Evolutionary conservation across 2,113 vertebrate genomes (phyloP).

Genomic region (Probosciger aterrimus): DNA sequence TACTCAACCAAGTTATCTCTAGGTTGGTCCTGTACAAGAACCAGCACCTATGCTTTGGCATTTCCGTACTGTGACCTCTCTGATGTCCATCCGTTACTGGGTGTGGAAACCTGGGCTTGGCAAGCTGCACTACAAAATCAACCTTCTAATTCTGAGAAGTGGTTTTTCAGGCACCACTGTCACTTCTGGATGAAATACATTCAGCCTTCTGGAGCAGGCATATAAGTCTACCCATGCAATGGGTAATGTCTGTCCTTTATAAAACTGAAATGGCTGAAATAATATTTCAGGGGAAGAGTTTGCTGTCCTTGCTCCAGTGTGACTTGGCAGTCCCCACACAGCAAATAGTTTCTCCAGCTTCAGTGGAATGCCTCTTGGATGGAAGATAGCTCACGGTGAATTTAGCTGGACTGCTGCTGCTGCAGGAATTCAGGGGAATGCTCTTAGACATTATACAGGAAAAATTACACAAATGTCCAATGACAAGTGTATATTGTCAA

Average conservation of each 20-base stretch:
- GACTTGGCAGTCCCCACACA: not conserved
- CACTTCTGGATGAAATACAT: not conserved
- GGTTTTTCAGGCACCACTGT: not conserved
- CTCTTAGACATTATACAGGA: not conserved
- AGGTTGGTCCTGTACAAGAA: not conserved
- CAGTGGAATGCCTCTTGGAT: constrained; percentile 55
- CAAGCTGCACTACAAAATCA: not conserved
- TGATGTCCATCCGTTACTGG: not conserved
- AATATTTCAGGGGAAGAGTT: constrained; percentile 23
- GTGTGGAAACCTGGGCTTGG: not conserved
- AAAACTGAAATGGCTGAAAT: constrained; percentile 5
- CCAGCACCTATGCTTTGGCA: not conserved
- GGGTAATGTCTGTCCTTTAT: not conserved
- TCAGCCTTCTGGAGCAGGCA: not conserved
- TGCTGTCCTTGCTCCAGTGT: constrained; percentile 13
- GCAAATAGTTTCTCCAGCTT: constrained; percentile 25
- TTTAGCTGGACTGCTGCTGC: constrained; percentile 23
- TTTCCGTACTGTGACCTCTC: not conserved
- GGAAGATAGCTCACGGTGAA: not conserved
- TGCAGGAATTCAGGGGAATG: constrained; percentile 11
- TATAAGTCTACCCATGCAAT: not conserved
- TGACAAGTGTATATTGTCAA: not conserved
- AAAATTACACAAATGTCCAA: constrained; percentile 17
- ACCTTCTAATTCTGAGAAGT: constrained; percentile 12
- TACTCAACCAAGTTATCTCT: not conserved